A percentile compares a stretch with the other conserved stretches of the same genome.
Conservation (phyloP, 2,888 invertebrate genomes). For the Rhimphoctona megacephalus region DNA sequence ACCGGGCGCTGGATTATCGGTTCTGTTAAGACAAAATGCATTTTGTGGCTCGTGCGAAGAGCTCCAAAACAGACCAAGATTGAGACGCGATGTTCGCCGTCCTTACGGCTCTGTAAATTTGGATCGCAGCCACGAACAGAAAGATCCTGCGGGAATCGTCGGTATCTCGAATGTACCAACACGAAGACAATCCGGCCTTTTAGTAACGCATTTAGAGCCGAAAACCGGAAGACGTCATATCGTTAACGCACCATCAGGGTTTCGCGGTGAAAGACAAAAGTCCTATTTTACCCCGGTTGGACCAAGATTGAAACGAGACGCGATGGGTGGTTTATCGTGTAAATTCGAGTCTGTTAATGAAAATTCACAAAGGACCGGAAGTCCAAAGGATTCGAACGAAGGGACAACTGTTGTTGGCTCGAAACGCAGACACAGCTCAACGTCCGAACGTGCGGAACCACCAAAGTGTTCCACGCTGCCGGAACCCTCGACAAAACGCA, state of each 20-base stretch:
- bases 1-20: constrained; percentile 9
- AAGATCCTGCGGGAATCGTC: constrained; percentile 15
- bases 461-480: constrained; percentile 48
- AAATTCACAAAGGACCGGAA: constrained; percentile 32
- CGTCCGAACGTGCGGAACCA: constrained; percentile 72
- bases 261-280: constrained; percentile 50
- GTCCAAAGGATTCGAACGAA: constrained; percentile 65
- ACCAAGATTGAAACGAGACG: constrained; percentile 59
- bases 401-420: constrained; percentile 51
- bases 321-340: neutral
- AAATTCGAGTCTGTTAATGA: constrained; percentile 30
- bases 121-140: constrained; percentile 27
- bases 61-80: constrained; percentile 62
- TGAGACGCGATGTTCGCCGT: constrained; percentile 40
- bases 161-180: constrained; percentile 10
- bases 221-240: constrained; percentile 57
- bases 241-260: constrained; percentile 51
- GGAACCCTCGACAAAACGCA: constrained; percentile 77
- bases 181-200: constrained; percentile 33
- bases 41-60: constrained; percentile 72
- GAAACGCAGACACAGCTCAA: constrained; percentile 79
- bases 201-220: constrained; percentile 54
- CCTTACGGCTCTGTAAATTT: constrained; percentile 15
- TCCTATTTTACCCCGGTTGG: constrained; percentile 43
- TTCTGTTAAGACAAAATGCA: constrained; percentile 70